These are phyloP conservation scores for Chromobotia macracanthus DNA, from an alignment of 2,797 vertebrate genomes.

Conservation along the genomic window DNA sequence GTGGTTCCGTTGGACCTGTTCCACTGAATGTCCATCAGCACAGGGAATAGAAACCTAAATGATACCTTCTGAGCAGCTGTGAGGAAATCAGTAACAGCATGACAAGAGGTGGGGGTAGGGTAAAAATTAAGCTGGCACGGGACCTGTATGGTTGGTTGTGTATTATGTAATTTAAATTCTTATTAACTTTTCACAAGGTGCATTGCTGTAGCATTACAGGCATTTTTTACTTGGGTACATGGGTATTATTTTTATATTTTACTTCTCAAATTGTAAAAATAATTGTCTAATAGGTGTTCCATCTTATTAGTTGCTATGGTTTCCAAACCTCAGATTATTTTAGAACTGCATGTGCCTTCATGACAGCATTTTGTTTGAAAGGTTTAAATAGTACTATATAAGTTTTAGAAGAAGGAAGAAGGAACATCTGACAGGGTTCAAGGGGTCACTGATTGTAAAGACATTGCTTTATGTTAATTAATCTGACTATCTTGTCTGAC, in stretches of 20 bases:
- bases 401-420: not conserved
- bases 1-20: slow-evolving; percentile 19
- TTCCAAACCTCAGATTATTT: slow-evolving; percentile 29
- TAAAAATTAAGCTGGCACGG: not conserved
- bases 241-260: too few relatives aligned
- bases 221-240: too few relatives aligned
- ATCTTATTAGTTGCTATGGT: slow-evolving; percentile 11
- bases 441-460: not conserved
- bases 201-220: too few relatives aligned
- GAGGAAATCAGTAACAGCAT: slow-evolving; percentile 40
- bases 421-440: not conserved
- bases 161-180: not conserved
- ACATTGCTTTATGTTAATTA: not conserved
- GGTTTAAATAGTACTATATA: not conserved
- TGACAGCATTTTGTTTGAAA: not conserved
- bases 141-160: not conserved
- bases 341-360: not conserved
- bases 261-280: too few relatives aligned
- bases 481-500: not conserved
- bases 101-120: too few relatives aligned
- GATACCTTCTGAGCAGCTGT: slow-evolving; percentile 42
- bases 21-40: slow-evolving; percentile 10
- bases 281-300: too few relatives aligned
- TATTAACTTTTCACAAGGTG: too few relatives aligned
- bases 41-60: slow-evolving; percentile 28